Evolutionary conservation across 2,797 vertebrate genomes (phyloP).

Genomic region (Myotis myotis): DNA sequence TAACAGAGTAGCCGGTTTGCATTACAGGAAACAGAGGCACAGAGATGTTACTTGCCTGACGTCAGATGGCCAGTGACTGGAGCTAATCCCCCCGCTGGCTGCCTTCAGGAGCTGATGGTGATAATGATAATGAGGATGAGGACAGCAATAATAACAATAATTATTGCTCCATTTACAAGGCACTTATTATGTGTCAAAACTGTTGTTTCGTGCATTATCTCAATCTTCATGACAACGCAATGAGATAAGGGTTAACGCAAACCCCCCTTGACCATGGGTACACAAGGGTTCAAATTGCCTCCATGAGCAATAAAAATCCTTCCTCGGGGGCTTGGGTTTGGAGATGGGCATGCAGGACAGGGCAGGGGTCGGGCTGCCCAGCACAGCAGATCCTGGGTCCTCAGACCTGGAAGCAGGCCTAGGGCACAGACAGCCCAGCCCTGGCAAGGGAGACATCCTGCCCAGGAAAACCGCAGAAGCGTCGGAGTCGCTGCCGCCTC

Average conservation of each 20-base stretch:
- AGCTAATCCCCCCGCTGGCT: neutral
- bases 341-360: neutral
- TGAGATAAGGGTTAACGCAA: neutral
- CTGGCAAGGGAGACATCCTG: neutral
- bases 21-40: neutral
- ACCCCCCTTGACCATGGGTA: neutral
- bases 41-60: neutral
- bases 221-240: neutral
- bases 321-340: neutral
- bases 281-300: neutral
- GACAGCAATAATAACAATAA: neutral
- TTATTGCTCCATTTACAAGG: neutral
- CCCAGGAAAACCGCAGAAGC: slow-evolving; percentile 60
- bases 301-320: rapidly evolving
- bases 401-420: neutral
- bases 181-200: neutral
- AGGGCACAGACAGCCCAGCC: slow-evolving; percentile 56
- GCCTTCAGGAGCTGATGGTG: neutral
- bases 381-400: neutral
- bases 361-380: neutral
- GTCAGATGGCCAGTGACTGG: neutral
- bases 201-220: slow-evolving; percentile 5
- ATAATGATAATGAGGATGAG: neutral
- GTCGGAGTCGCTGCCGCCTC: slow-evolving; percentile 8
- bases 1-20: neutral